phyloP scores from a whole-genome alignment of 2,797 vertebrate species.

The Sebastes wilsoni region DNA sequence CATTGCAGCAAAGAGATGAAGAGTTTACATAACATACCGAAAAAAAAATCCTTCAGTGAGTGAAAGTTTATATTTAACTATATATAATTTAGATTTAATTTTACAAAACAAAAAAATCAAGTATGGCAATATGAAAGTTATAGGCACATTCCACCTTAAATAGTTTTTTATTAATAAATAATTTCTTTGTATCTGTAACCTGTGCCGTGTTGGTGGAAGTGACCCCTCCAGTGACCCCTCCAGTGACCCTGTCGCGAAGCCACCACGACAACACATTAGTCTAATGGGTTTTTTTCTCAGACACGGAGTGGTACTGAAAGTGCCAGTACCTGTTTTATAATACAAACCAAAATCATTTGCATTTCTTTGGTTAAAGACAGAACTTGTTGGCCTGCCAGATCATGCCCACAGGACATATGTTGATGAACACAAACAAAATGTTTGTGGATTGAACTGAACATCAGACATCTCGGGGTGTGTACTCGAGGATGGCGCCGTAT shows the following conservation, averaged over 20 bases:
- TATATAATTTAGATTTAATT: too few species aligned
- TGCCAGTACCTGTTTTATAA: neutral
- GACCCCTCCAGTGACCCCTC: too few species aligned
- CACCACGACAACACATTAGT: too few species aligned
- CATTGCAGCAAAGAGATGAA: neutral
- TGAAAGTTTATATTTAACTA: too few species aligned
- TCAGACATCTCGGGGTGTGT: slow-evolving; percentile 51
- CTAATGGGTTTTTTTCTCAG: too few species aligned
- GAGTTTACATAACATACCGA: neutral
- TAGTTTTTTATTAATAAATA: too few species aligned
- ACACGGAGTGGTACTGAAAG: neutral
- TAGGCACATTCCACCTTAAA: too few species aligned
- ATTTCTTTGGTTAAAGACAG: slow-evolving; percentile 15
- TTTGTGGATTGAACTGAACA: slow-evolving; percentile 16
- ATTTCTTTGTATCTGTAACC: too few species aligned
- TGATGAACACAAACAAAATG: slow-evolving; percentile 42
- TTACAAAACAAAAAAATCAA: too few species aligned
- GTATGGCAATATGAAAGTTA: too few species aligned
- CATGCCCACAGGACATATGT: slow-evolving; percentile 12
- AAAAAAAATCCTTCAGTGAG: neutral
- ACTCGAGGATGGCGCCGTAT: slow-evolving; percentile 39
- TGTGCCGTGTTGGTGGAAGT: too few species aligned
- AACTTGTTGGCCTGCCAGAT: slow-evolving; percentile 17
- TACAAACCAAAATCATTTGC: slow-evolving; percentile 9
- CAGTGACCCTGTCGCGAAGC: too few species aligned